Base-by-base conservation (phyloP, 2,888 invertebrate genomes). In the Anodontia alba region DNA sequence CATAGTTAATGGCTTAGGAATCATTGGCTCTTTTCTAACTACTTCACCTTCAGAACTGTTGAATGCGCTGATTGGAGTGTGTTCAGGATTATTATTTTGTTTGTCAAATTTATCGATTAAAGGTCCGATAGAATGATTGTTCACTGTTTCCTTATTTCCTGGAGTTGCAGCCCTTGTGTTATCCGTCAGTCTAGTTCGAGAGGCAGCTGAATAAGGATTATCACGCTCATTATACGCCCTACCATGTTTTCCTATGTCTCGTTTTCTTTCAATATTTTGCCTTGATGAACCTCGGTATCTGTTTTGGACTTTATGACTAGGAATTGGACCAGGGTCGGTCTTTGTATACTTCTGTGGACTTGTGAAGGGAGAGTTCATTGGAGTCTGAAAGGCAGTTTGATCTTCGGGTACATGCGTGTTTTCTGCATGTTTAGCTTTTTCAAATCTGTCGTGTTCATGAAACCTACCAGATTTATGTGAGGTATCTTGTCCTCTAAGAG, bases 101-200 rank as follows among this genome's bases (percentile, higher is more conserved):
- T 87, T 87, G 79, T 91, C 91, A 87, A 91, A 92, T 38, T 87
- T 86, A 73, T 90, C 88, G 29, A 91, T 90, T 7, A 92, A 81
- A 1, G 90, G 86, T 5, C 87, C 87, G 31, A 91, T 88, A 23
- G 90, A 87, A 51, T 83, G 82, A 15, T 76, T 83, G 75, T 87
- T 84, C 68, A 76, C 80, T 68, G 68, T 85, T 79, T 46, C 80
- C 73, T 83, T 85, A 31, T 75, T 84, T 29, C 78, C 81, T 20
- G 78, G 81, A 0, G 79, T 80, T 31, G 66, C 73, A 81, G 69
- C 80, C 38, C 78, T 87, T 62, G 62, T 10, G 17, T 20, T 62
- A 20, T 10, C 33, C 17, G 10, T 10, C 3, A 7, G 1, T 33
- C 33, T 62, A 15, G 10, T 8, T 33, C 62, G 5, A 8, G 33